Conservation (phyloP, 2,113 vertebrate genomes). For the Paramormyrops kingsleyae region DNA sequence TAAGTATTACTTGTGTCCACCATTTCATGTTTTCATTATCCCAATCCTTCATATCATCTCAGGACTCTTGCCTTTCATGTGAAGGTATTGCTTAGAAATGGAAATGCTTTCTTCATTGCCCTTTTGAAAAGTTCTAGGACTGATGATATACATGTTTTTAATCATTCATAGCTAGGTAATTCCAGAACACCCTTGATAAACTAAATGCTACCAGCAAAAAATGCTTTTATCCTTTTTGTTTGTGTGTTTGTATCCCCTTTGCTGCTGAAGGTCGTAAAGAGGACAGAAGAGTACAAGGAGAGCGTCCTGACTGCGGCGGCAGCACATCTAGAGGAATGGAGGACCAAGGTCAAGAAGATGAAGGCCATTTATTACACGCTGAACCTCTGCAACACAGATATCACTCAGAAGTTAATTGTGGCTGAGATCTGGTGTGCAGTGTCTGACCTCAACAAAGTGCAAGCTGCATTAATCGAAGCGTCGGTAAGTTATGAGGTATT, state of each 20-base stretch:
- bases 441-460: slow-evolving; percentile 35
- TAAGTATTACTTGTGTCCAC: neutral
- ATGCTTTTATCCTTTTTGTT: neutral
- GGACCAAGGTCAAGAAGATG: slow-evolving; percentile 41
- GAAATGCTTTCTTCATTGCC: neutral
- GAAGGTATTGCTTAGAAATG: neutral
- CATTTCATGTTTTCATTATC: neutral
- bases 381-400: slow-evolving; percentile 47
- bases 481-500: slow-evolving; percentile 24
- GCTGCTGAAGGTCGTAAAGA: slow-evolving; percentile 32
- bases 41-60: neutral
- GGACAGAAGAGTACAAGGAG: slow-evolving; percentile 34
- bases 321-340: slow-evolving; percentile 29
- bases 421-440: slow-evolving; percentile 47
- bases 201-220: neutral
- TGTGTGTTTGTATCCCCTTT: neutral
- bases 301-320: slow-evolving; percentile 29
- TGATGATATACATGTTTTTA: neutral
- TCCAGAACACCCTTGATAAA: neutral
- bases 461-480: slow-evolving; percentile 32
- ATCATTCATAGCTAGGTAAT: neutral
- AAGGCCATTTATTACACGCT: slow-evolving; percentile 48
- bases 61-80: neutral
- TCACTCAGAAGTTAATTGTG: slow-evolving; percentile 42
- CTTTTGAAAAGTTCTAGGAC: neutral